Percentiles rank a stretch among this genome's conserved stretches.
phyloP scores from a whole-genome alignment of 2,888 invertebrate species.

The Aphelenchoides bicaudatus region DNA sequence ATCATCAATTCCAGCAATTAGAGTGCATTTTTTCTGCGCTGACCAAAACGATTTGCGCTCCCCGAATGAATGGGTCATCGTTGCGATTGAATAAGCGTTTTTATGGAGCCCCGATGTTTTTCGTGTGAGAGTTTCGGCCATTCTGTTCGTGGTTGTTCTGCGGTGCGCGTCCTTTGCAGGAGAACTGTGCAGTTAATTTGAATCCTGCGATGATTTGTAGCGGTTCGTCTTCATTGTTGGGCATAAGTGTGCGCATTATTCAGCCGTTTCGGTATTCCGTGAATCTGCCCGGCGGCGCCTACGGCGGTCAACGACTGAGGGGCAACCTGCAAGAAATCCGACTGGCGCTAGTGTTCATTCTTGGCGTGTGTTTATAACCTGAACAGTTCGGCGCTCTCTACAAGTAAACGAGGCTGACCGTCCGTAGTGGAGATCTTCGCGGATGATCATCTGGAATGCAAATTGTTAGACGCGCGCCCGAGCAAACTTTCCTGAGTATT shows the following conservation, averaged over 20 bases:
- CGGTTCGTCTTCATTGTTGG: neutral
- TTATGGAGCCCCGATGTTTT: too few species aligned
- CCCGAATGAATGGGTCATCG: neutral
- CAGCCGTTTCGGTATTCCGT: neutral
- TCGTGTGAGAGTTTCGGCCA: neutral
- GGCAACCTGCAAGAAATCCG: neutral
- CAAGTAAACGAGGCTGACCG: too few species aligned
- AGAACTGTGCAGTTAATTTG: too few species aligned
- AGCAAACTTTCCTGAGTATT: too few species aligned
- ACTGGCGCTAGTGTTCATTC: neutral
- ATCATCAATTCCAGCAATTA: too few species aligned
- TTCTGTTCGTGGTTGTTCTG: neutral
- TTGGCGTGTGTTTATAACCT: neutral
- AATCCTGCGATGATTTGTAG: neutral
- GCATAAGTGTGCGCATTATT: neutral
- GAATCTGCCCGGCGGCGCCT: neutral
- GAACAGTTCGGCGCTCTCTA: neutral
- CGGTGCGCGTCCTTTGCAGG: too few species aligned
- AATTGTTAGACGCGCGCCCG: neutral
- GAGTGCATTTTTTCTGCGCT: too few species aligned
- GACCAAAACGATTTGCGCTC: neutral
- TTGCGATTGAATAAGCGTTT: neutral
- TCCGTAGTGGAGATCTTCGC: conserved; percentile 7
- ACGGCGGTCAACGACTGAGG: too few species aligned
- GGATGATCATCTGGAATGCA: neutral